Evolutionary conservation across 2,113 vertebrate species (phyloP).

Genomic region (Chloroceryle aenea): DNA sequence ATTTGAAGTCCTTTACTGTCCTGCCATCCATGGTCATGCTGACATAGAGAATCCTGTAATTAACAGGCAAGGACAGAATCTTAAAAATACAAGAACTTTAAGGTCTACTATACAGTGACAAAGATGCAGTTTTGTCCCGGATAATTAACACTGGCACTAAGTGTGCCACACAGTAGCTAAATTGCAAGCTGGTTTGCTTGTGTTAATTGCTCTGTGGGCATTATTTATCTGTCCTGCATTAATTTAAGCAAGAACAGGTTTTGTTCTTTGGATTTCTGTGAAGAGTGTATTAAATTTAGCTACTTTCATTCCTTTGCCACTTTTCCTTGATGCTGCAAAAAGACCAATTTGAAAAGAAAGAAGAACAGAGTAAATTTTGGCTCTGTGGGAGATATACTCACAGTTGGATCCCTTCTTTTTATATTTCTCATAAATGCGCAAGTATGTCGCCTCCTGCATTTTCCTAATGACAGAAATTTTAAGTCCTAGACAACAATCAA

Average conservation of each 20-base stretch:
- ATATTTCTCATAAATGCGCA: slow-evolving; percentile 58
- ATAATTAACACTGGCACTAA: slow-evolving; percentile 52
- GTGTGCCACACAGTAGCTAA: neutral
- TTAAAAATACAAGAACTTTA: slow-evolving; percentile 1
- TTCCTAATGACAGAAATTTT: slow-evolving; percentile 70
- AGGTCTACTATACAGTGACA: neutral
- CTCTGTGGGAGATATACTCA: slow-evolving; percentile 42
- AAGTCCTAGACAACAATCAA: slow-evolving; percentile 68
- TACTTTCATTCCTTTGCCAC: slow-evolving; percentile 46
- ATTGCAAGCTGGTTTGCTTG: slow-evolving; percentile 61
- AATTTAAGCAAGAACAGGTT: slow-evolving; percentile 42
- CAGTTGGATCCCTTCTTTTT: slow-evolving; percentile 50
- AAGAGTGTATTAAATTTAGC: slow-evolving; percentile 48
- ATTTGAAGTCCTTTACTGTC: neutral
- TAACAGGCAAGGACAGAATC: neutral
- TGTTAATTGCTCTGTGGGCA: slow-evolving; percentile 47
- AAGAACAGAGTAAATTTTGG: slow-evolving; percentile 48
- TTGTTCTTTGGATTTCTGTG: slow-evolving; percentile 52
- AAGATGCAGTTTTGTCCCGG: slow-evolving; percentile 39
- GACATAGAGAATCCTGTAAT: neutral
- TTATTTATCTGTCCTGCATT: slow-evolving; percentile 52
- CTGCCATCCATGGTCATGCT: neutral
- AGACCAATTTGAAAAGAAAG: slow-evolving; percentile 62
- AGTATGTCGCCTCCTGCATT: slow-evolving; percentile 56
- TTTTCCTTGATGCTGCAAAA: slow-evolving; percentile 60